Base-by-base conservation (phyloP, 2,888 invertebrate genomes). In the Danaus chrysippus region DNA sequence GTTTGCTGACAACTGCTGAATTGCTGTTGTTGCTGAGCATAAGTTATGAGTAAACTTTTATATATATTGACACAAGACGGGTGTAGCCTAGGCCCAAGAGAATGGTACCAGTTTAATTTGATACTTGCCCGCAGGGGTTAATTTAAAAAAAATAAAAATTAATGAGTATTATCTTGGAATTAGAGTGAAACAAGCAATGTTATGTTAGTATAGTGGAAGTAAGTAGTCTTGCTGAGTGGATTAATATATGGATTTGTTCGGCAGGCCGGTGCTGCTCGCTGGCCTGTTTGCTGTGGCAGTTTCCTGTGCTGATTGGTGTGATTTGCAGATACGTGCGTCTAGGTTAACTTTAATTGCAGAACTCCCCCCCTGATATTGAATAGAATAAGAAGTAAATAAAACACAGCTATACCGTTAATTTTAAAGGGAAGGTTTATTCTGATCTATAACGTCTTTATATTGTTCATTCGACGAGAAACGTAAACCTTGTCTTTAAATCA, bases 31-130 rank as follows among this genome's bases (percentile, higher is more conserved):
- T 87, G 91, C 89, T 72, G 91, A 86, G 74, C 81, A 81, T 84
- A 89, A 90, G 91, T 91, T 91, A 91, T 90, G 91, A 90, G 88
- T 90, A 89, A 88, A 82, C 78, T 84, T 90, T 89, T 86, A 83
- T 89, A 75, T 83, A 82, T 84, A 84, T 87, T 66, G 66, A 62
- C 55, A 64, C 54, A 64, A 55, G 59, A 62, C 64, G 52, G 56
- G 62, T 59, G 54, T 59, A 56, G 56, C 56, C n/a, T 61, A 66
- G 64, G 64, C 52, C 63, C 59, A 56, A 54, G 56, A 42, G 63
- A 53, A 49, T 17, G n/a, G 13, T 41, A 17, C 10, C 17, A 17
- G 17, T 49, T 49, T 49, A 49, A 10, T 49, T 49, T 49, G 13
- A 10, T 17, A 11, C 15, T 17, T 15, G 49, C 17, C 10, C 2